These are phyloP conservation scores for Echinops telfairi DNA, from an alignment of 2,113 vertebrate species.

Conservation along the genomic window DNA sequence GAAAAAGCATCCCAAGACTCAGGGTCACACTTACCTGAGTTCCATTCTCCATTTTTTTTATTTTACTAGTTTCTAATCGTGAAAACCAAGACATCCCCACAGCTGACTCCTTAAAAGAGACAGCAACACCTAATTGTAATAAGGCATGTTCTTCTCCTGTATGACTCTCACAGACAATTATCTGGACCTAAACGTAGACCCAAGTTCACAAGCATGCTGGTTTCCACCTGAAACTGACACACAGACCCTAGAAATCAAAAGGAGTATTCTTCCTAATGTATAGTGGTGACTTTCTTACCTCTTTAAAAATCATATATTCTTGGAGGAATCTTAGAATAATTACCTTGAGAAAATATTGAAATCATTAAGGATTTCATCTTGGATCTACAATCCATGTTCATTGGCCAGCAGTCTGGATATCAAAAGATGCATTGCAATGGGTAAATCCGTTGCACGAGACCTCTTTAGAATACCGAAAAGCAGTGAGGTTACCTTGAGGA, in stretches of 20 bases:
- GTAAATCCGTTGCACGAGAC: too few relatives aligned
- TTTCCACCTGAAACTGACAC: conserved; percentile 29
- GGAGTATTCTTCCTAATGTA: conserved; percentile 77
- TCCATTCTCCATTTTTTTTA: conserved; percentile 42
- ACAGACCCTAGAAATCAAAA: conserved; percentile 69
- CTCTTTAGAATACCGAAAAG: too few relatives aligned
- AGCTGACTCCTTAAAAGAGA: background rate
- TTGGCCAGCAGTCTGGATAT: too few relatives aligned
- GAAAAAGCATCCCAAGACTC: background rate
- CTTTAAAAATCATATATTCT: conserved; percentile 76
- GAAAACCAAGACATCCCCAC: conserved; percentile 3
- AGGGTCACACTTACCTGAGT: background rate
- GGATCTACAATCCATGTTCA: too few relatives aligned
- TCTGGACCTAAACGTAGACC: background rate
- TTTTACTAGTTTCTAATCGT: background rate
- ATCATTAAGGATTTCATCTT: too few relatives aligned
- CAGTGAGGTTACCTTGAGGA: too few relatives aligned
- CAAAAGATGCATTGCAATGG: too few relatives aligned
- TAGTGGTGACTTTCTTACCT: conserved; percentile 71
- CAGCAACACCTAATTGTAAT: background rate
- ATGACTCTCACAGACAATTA: background rate
- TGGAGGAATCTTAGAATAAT: conserved; percentile 29
- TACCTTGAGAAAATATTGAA: background rate
- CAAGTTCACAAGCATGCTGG: background rate
- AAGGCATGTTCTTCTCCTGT: background rate